A percentile compares a stretch with the other conserved stretches of the same genome.
These are phyloP conservation scores for Cygnus olor DNA, from an alignment of 2,797 vertebrate genomes.

Conservation along the genomic window DNA sequence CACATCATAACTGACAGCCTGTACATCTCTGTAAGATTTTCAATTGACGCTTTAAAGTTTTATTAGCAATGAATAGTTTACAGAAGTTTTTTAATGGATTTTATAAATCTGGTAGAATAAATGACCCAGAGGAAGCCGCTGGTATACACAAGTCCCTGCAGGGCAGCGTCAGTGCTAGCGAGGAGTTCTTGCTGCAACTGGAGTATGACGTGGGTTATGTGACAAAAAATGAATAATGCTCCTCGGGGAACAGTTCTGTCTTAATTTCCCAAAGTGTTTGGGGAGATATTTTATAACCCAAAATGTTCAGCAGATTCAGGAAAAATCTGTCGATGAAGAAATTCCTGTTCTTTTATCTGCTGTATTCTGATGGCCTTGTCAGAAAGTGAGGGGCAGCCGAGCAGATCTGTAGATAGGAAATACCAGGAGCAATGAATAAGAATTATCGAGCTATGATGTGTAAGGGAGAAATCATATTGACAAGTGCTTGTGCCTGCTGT, in stretches of 20 bases:
- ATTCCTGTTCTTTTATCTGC: neutral
- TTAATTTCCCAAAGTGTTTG: neutral
- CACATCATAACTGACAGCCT: neutral
- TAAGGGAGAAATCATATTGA: neutral
- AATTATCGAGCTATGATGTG: neutral
- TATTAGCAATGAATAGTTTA: neutral
- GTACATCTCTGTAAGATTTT: neutral
- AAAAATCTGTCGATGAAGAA: neutral
- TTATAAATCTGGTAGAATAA: neutral
- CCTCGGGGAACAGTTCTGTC: neutral
- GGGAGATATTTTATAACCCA: neutral
- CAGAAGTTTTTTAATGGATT: neutral
- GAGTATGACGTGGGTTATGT: neutral
- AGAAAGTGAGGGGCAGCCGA: neutral
- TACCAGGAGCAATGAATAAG: neutral
- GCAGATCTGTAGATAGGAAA: neutral
- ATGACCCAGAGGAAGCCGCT: neutral
- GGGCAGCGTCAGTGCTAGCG: accelerated
- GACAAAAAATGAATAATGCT: neutral
- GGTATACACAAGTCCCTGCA: neutral
- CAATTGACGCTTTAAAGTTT: neutral
- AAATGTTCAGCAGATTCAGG: neutral
- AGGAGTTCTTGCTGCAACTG: neutral
- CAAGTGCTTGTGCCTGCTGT: neutral
- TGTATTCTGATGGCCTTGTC: neutral